A percentile compares a stretch with the other conserved stretches of the same genome.
Evolutionary conservation across 2,888 invertebrate species (phyloP).

Genomic region (Andrena trimmerana): DNA sequence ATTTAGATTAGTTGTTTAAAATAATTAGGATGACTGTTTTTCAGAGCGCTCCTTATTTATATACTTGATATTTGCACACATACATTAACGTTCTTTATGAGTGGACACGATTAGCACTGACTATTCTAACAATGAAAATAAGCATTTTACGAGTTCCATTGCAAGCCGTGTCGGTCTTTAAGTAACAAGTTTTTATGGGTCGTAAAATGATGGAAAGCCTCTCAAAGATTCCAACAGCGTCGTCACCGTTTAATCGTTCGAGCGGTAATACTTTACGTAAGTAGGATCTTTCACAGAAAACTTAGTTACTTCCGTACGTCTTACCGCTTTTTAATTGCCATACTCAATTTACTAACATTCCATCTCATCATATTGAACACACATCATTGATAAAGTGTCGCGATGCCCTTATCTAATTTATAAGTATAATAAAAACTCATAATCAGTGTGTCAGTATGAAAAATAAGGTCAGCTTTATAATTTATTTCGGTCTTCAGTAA

Average conservation of each 20-base stretch:
- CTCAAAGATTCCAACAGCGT: constrained; percentile 42
- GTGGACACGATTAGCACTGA: neutral
- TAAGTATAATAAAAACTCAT: too few relatives aligned
- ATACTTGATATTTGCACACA: neutral
- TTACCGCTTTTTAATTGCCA: neutral
- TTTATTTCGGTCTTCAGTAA: too few relatives aligned
- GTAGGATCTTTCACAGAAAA: constrained; percentile 29
- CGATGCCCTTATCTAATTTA: too few relatives aligned
- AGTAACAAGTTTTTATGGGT: constrained; percentile 76
- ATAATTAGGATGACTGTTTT: neutral
- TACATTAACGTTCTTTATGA: neutral
- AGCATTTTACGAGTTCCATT: constrained; percentile 76
- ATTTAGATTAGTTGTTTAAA: too few relatives aligned
- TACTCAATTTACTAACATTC: too few relatives aligned
- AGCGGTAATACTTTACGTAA: constrained; percentile 51
- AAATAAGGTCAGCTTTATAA: too few relatives aligned
- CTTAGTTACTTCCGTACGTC: constrained; percentile 9
- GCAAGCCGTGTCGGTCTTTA: constrained; percentile 59
- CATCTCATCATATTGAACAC: too few relatives aligned
- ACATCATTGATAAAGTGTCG: too few relatives aligned
- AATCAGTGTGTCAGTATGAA: too few relatives aligned
- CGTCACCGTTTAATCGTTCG: constrained; percentile 43
- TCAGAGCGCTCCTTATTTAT: neutral
- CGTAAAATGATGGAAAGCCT: constrained; percentile 68
- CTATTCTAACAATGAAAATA: constrained; percentile 53